Base-by-base conservation (phyloP, 2,797 vertebrate genomes). In the Hemitrygon akajei region DNA sequence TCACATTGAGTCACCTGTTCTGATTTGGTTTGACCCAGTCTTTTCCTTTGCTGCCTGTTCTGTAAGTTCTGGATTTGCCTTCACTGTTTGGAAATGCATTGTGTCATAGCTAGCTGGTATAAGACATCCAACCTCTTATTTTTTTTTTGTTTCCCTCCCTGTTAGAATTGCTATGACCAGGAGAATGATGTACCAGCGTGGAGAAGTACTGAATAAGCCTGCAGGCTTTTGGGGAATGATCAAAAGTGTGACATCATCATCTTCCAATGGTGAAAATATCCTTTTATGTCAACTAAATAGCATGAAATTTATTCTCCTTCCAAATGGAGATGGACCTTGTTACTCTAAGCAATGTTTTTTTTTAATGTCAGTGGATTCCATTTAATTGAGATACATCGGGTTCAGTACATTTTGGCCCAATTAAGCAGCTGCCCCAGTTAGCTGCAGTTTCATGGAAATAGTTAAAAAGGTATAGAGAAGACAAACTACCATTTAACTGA, bases 201-300 rank as follows among this genome's bases (percentile, higher is more conserved):
- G 99, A 77, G 99, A 99, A 94, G 98, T 98, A 94, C 98, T 98
- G 94, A 98, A 97, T 96, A 99, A 97, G 94, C 98, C 98, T 79
- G 98, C 97, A 0, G 98, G 99, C 95, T 98, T 99, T 96, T 99
- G 99, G 99, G 98, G 98, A 76, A 98, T 99, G 98, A 98, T 99
- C 95, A 99, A 98, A 95, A 99, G 99, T 56, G 99, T 99, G 37
- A 98, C 99, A 30, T 97, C 98, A 0, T 97, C 98, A 94, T 96
- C 98, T 94, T 94, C 98, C 75, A 97, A 98, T 95, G 98, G 97
- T 92, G 99, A 99, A 97, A 99, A 98, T 99, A 99, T 99, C 98
- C 97, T 98, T 97, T 94, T 89, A n/a, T 7, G 5, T 56, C 30
- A 71, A 75, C 25, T 56, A 93, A 76, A 75, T 30, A 9, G 20